Base-by-base conservation (phyloP, 2,888 invertebrate genomes). In the Drosophila fulvimacula region DNA sequence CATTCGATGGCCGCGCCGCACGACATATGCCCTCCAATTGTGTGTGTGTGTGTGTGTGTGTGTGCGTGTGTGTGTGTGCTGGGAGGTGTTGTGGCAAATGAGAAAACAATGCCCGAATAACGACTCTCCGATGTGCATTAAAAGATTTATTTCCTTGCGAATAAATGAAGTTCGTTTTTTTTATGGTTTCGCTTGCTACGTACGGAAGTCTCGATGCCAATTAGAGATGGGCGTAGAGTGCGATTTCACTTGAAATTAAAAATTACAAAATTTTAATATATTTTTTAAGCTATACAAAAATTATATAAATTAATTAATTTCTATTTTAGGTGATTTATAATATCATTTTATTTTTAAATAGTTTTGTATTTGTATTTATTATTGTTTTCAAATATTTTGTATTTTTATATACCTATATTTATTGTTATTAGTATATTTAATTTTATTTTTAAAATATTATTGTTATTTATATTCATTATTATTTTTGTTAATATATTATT, bases 81-180 rank as follows among this genome's bases (percentile, higher is more conserved):
- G 53, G 76, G 69, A 84, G 84, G 84, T 84, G 84, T 84, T 87
- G 81, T 80, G 71, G 72, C 79, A 84, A 84, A 84, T 84, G 82
- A 84, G 84, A 84, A 84, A 84, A 87, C 84, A 84, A 84, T 84
- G 87, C 82, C 69, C 74, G 76, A 80, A 75, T 84, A 87, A 84
- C 84, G 84, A 87, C 82, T 82, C 84, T 84, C 87, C 76, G 75
- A 84, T 82, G 84, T 82, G 84, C 78, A 80, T 84, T 84, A 84
- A 82, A 87, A 87, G 84, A 84, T 84, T 84, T 84, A 84, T 84
- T 87, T 82, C 84, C 78, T 80, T 83, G 67, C 78, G 73, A 77
- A 76, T 73, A 80, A 84, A 82, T 84, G 87, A 84, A 87, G 84
- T 84, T 48, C 46, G 46, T 82, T 76, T 82, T 85, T 80, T 85